phyloP scores from a whole-genome alignment of 2,113 vertebrate species.

The Phasianus colchicus region DNA sequence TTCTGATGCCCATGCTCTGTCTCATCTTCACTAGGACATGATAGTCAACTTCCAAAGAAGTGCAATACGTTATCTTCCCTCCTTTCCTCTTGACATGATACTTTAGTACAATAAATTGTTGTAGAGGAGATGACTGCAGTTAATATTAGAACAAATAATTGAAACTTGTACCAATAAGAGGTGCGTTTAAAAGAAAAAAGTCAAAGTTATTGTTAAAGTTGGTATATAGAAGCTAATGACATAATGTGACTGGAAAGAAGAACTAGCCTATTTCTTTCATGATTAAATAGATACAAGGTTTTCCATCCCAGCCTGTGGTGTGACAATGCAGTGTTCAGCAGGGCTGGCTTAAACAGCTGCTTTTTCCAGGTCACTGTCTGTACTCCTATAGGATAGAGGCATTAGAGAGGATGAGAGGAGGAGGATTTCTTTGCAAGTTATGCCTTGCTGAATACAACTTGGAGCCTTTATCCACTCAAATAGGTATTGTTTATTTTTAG shows the following conservation, averaged over 20 bases:
- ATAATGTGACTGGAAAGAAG: neutral
- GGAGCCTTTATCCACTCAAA: neutral
- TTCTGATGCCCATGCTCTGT: neutral
- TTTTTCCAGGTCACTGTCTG: neutral
- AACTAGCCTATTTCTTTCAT: neutral
- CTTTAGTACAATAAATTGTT: neutral
- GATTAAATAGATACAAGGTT: neutral
- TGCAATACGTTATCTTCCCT: no score
- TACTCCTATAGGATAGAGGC: neutral
- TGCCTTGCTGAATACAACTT: neutral
- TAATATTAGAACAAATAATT: neutral
- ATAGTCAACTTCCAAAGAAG: rapidly evolving
- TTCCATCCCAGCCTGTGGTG: neutral
- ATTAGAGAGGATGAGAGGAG: neutral
- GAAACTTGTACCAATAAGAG: neutral
- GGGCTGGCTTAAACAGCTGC: neutral
- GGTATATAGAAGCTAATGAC: neutral
- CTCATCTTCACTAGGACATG: neutral
- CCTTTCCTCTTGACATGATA: neutral
- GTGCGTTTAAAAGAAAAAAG: neutral
- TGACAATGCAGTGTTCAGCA: neutral
- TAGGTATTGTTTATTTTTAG: neutral
- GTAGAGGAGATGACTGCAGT: neutral
- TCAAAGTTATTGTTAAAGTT: neutral
- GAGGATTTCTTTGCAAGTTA: neutral